Base-by-base conservation (phyloP, 1,140 invertebrate species). In the Hyphantria cunea region DNA sequence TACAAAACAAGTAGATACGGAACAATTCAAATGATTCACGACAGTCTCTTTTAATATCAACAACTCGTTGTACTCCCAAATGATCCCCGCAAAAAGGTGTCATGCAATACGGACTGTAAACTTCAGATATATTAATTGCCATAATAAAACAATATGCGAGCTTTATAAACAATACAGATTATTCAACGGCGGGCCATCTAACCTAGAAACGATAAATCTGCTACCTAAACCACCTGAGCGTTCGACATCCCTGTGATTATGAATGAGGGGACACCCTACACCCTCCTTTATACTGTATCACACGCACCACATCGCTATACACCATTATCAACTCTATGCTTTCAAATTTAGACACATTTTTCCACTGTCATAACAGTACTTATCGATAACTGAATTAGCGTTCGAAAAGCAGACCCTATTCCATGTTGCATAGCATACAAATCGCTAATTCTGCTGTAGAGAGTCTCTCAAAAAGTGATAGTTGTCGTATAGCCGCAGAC, bases 181-280 rank as follows among this genome's bases (percentile, higher is more conserved):
- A 82, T 74, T 75, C 68, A 69, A 65, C 55, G 54, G 63, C 48
- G 68, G 64, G 60, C 71, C 68, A 70, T 77, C 68, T 80, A 72
- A 78, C 79, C 75, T 78, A 69, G 63, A 60, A 60, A 71, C 77
- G 58, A 82, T 85, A 88, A 88, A 88, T 88, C 83, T 84, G 76
- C 76, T 76, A 74, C 76, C 76, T 76, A 74, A 82, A 82, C 77
- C 85, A 88, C 83, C 82, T 86, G 83, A 80, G 83, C 76, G 76
- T 83, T 82, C 79, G 77, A 83, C 76, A 71, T 75, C 70, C 75
- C 78, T 61, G 74, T 78, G 78, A 79, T 86, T 84, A 84, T 84
- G 78, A 84, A 83, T 79, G 76, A 78, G 76, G 63, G 58, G 56
- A 32, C 64, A 60, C 64, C 55, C 65, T 62, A 47, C 31, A 51